Evolutionary conservation across 2,113 vertebrate species (phyloP), one percentile per base, ranked within the genome.

Genomic region (Neodontobutis hainanensis): DNA sequence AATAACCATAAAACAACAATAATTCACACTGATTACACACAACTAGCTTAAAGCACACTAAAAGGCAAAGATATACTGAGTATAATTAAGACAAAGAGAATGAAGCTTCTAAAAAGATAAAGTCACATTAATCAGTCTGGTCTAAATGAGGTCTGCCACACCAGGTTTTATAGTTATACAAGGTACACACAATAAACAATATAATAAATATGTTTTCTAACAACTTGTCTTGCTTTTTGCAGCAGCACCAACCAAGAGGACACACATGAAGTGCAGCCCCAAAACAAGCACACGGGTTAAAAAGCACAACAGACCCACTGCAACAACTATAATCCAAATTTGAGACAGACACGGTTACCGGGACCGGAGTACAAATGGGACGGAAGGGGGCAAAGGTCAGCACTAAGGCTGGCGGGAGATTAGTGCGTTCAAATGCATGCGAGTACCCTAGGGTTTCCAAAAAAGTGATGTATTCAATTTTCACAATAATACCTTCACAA

Each of bases 301-400:
- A 75, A 88, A 89, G 86, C 88, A 84, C 76, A 81, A 77, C 90
- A 91, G 83, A 77, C 70, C 73, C 87, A 89, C 83, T 75, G 75
- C 84, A 89, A 90, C 82, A 80, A 83, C 61, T 62, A 52, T 52
- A 32, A 8, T 87, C 61, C 81, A 91, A 85, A 72, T 78, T 81
- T n/a, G 63, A 84, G 58, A 75, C 72, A 91, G 76, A 86, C 82
- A 86, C 44, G 65, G 88, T 82, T 88, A 90, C 81, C 82, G 65
- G 66, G 73, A 77, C 62, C 66, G 45, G 62, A 57, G 48, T 71
- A 66, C 67, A 57, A 68, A 75, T 52, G 52, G 63, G 60, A 48
- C 5, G n/a, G 47, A 49, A 35, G 56, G 64, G 38, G 58, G 87
- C 53, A 59, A 59, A 62, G 70, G 63, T 69, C 59, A 64, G 74